Conservation (phyloP, 2,113 vertebrate species). For the Microcebus lehilahytsara region DNA sequence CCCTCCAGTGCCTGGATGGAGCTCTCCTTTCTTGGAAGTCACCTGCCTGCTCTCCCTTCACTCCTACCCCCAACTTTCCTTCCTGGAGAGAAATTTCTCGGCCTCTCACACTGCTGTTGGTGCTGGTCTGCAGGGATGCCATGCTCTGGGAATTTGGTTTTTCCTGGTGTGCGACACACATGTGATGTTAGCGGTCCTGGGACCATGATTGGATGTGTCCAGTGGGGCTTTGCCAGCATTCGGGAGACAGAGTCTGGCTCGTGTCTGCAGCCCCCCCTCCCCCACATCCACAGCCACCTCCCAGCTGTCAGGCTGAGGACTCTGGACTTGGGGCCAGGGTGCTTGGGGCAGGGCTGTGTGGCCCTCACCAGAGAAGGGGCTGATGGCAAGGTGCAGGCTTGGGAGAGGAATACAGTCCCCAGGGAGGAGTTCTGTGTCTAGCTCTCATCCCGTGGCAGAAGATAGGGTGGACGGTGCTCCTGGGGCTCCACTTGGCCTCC, state of each 20-base stretch:
- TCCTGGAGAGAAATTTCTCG: slow-evolving; percentile 76
- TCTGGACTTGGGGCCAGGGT: background rate
- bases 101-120: slow-evolving; percentile 75
- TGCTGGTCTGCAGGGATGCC: slow-evolving; percentile 73
- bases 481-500: background rate
- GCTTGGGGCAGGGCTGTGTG: background rate
- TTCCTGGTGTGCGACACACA: background rate
- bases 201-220: background rate
- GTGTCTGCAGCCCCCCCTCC: background rate
- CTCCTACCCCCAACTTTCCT: slow-evolving; percentile 76
- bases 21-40: slow-evolving; percentile 74
- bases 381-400: background rate
- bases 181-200: background rate
- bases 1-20: slow-evolving; percentile 62
- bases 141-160: background rate
- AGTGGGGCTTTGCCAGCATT: slow-evolving; percentile 78
- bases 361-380: background rate
- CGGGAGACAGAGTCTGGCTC: background rate
- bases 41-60: slow-evolving; percentile 82
- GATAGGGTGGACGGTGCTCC: background rate
- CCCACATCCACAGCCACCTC: no score
- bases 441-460: background rate
- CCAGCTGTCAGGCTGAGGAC: background rate
- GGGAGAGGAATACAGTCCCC: background rate
- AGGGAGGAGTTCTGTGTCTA: background rate